These are phyloP conservation scores for Parnassius apollo DNA, from an alignment of 2,888 invertebrate genomes.

Conservation along the genomic window DNA sequence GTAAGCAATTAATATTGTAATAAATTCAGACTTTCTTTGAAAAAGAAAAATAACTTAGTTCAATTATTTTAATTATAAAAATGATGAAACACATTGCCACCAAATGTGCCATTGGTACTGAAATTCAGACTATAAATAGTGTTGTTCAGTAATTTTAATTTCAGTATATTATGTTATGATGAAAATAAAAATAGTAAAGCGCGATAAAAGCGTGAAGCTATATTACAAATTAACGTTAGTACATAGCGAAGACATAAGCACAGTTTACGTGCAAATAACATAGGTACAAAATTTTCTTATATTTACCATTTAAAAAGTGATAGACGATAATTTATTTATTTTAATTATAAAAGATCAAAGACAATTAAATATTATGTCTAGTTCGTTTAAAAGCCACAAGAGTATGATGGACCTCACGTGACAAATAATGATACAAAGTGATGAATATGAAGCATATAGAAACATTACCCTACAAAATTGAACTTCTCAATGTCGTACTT, in stretches of 20 bases:
- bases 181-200: constrained; percentile 28
- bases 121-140: constrained; percentile 30
- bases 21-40: neutral
- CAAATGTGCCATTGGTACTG: neutral
- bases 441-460: constrained; percentile 15
- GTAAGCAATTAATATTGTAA: too few species aligned
- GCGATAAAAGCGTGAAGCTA: constrained; percentile 28
- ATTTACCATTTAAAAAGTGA: constrained; percentile 9
- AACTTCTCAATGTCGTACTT: neutral
- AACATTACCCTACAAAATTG: neutral
- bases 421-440: constrained; percentile 10
- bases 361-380: constrained; percentile 8
- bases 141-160: constrained; percentile 9
- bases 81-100: too few species aligned
- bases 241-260: constrained; percentile 15
- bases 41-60: neutral
- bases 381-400: constrained; percentile 13
- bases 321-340: neutral
- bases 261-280: constrained; percentile 20
- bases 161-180: constrained; percentile 5
- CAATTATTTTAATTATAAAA: too few species aligned
- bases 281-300: constrained; percentile 15
- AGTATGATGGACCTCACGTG: constrained; percentile 9
- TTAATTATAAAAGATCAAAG: constrained; percentile 6
- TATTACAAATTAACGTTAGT: constrained; percentile 24